Base-by-base conservation (phyloP, 2,888 invertebrate genomes). In the Mesorhabditis belari region DNA sequence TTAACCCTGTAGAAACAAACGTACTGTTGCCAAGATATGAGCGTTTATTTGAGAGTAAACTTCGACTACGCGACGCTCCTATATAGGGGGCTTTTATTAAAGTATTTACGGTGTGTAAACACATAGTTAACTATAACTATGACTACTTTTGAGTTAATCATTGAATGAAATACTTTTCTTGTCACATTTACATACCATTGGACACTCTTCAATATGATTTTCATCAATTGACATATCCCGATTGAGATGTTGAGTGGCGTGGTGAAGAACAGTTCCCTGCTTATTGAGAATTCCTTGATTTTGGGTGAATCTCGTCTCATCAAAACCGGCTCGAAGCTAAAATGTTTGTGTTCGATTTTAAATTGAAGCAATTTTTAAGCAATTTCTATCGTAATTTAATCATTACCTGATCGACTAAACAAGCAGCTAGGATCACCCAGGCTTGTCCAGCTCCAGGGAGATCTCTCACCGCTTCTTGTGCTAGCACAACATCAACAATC, bases 391-490 rank as follows among this genome's bases (percentile, higher is more conserved):
- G n/a, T 35, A 26, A 6, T 29, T 28, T 49, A 27, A 51, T 51
- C 44, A 55, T 56, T 64, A 70, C 73, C 64, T 78, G 79, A 66
- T 79, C 79, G 12, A 79, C 75, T 3, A 79, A 51, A 62, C 79
- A 79, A 1, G 79, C 79, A 0, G 77, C 78, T 59, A 79, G 66
- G 21, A 79, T 74, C 4, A 79, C 79, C 79, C 79, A 79, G 3
- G 79, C 79, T 49, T 79, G 79, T 5, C 77, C 77, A 25, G 79
- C 79, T 21, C 79, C 79, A 2, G 79, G 79, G 26, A 79, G 65
- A 56, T 79, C 79, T 49, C 79, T 50, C 4, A 79, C 79, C 2
- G 79, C 79, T 60, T 79, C 79, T 58, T 74, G 74, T 6, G 69
- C 67, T 21, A 79, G 61, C 3, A 79, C 79, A 5, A 79, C 76